These are phyloP conservation scores for Epinotia ramella DNA, from an alignment of 2,888 invertebrate species.

Conservation along the genomic window DNA sequence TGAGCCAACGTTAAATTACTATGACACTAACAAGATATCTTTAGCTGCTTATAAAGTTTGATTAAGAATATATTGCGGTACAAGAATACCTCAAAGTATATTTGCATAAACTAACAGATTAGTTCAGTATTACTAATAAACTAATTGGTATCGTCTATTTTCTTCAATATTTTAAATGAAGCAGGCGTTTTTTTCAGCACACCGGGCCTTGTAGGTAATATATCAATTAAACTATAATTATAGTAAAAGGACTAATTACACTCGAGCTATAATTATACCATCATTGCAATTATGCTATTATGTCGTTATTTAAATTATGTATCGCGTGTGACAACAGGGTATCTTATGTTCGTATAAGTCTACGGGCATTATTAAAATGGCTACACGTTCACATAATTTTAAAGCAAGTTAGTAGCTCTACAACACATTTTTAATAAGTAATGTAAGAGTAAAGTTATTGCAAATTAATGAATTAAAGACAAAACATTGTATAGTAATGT, in stretches of 20 bases:
- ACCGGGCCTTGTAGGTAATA: neutral
- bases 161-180: neutral
- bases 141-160: neutral
- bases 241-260: conserved; percentile 7
- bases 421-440: neutral
- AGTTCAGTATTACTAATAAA: neutral
- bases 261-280: conserved; percentile 3
- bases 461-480: too few species aligned
- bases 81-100: neutral
- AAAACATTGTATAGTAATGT: too few species aligned
- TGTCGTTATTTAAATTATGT: conserved; percentile 15
- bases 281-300: conserved; percentile 21
- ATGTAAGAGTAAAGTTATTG: neutral
- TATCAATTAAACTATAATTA: conserved; percentile 22
- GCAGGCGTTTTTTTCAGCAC: neutral
- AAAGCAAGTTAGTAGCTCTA: neutral
- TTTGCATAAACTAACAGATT: neutral
- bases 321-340: conserved; percentile 12
- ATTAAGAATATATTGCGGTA: neutral
- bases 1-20: conserved; percentile 11
- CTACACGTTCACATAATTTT: neutral
- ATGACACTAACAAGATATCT: neutral
- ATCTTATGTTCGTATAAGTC: neutral
- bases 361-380: conserved; percentile 7
- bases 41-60: neutral